phyloP scores from a whole-genome alignment of 2,113 vertebrate species.

The Tyrannus savana region DNA sequence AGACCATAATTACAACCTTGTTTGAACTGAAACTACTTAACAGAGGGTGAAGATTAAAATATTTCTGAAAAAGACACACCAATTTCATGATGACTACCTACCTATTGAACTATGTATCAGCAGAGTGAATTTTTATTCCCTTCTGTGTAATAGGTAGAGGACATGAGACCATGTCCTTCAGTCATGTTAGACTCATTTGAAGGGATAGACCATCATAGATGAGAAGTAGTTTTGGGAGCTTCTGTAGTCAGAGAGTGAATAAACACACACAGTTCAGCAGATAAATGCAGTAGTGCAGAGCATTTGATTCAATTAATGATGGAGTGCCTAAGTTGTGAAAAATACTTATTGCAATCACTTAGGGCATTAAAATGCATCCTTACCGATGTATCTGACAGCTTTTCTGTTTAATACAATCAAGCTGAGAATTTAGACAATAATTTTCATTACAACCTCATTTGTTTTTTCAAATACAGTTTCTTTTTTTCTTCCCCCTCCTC shows the following conservation, averaged over 20 bases:
- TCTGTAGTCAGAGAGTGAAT: not conserved
- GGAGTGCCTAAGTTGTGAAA: not conserved
- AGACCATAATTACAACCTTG: not conserved
- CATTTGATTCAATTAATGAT: not conserved
- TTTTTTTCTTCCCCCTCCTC: not conserved
- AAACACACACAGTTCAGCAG: not conserved
- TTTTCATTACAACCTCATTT: not conserved
- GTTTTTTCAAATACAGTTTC: not conserved
- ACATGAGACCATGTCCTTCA: not conserved
- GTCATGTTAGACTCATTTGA: not conserved
- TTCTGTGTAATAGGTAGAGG: not conserved
- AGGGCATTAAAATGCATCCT: not conserved
- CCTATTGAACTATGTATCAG: not conserved
- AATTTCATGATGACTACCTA: not conserved
- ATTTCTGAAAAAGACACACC: not conserved
- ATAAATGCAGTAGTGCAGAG: not conserved
- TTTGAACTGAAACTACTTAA: not conserved
- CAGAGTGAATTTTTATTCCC: not conserved
- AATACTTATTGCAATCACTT: not conserved
- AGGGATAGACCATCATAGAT: not conserved
- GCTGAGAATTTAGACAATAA: not conserved
- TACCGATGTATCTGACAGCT: not conserved
- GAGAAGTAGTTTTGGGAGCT: not conserved
- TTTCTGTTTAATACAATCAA: not conserved
- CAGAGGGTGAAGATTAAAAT: not conserved